Base-by-base conservation (phyloP, 2,113 vertebrate genomes). In the Cyanistes caeruleus region DNA sequence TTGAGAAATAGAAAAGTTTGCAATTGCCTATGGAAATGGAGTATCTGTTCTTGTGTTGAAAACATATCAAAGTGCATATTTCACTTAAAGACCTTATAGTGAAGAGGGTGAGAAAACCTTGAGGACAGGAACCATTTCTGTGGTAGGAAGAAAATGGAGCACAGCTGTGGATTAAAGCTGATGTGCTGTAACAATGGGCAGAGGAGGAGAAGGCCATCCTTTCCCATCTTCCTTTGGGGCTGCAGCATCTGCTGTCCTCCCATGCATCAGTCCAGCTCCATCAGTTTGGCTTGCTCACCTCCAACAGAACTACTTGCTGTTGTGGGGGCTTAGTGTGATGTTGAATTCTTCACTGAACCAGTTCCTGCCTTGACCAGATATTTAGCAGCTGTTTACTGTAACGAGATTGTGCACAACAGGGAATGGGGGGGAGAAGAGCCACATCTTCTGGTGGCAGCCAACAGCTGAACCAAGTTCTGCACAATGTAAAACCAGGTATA, bases 61-160 rank as follows among this genome's bases (percentile, higher is more conserved):
- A 84, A 58, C 2, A 2, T 43, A 76, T 6, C 1, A 0, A 23
- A 73, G 19, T 2, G 0, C 19, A 3, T 53, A 67, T 92, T 78
- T 77, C 24, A 35, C 63, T 67, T 72, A 22, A 76, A 67, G 28
- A 19, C 39, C 58, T 65, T 25, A 44, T 27, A 49, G 43, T 15
- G 28, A 56, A 49, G 43, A 80, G 52, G 33, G 87, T 3, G 8
- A 86, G 72, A 80, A 96, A 91, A 84, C 39, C 37, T 67, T 83
- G 52, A 65, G 86, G 89, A 67, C 0, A 5, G 56, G 37, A 91
- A 53, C 19, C 11, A 13, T 52, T 75, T 39, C 41, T 31, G 9
- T 17, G 35, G 60, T 31, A 69, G 31, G 28, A 82, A 74, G 13
- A 67, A 78, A 89, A 81, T 1, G 53, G n/a, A 82, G 14, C 12